These are phyloP conservation scores for Pegea sp. DNA, from an alignment of 23 tunicate genomes.

Conservation along the genomic window DNA sequence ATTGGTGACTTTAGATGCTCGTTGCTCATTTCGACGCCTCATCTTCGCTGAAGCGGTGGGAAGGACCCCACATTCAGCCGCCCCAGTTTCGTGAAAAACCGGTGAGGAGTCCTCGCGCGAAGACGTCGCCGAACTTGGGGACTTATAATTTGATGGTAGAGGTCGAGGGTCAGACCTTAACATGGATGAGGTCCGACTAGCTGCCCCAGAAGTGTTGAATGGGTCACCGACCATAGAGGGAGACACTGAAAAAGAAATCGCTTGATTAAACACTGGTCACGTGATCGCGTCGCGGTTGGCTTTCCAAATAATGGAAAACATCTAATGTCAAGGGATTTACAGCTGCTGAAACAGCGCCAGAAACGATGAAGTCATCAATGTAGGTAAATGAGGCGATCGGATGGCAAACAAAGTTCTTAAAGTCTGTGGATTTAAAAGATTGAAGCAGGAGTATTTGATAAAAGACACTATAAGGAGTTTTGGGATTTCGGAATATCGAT, in stretches of 20 bases:
- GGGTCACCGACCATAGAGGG: neutral
- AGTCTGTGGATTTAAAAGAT: no score
- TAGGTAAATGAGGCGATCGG: no score
- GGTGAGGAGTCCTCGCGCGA: neutral
- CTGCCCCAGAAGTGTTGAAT: constrained; percentile 2
- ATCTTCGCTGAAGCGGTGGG: constrained; percentile 26
- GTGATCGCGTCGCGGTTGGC: constrained; percentile 2
- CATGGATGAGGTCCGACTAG: constrained; percentile 3
- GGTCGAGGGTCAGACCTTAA: neutral
- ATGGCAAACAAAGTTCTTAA: no score
- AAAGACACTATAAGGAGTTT: no score
- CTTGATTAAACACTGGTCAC: neutral
- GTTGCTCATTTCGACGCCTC: constrained; percentile 25
- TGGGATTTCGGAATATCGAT: no score
- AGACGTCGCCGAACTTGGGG: constrained; percentile 4
- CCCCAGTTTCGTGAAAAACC: constrained; percentile 1
- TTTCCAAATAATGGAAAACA: no score
- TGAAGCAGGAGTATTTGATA: no score
- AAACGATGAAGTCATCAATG: no score
- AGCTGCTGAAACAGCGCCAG: no score
- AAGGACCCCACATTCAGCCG: constrained; percentile 9
- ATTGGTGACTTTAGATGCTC: constrained; percentile 10
- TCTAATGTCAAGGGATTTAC: no score
- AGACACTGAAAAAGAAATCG: neutral
- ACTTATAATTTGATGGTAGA: neutral